Conservation (phyloP, 2,888 invertebrate species). For the Drosophila nigricruria region DNA sequence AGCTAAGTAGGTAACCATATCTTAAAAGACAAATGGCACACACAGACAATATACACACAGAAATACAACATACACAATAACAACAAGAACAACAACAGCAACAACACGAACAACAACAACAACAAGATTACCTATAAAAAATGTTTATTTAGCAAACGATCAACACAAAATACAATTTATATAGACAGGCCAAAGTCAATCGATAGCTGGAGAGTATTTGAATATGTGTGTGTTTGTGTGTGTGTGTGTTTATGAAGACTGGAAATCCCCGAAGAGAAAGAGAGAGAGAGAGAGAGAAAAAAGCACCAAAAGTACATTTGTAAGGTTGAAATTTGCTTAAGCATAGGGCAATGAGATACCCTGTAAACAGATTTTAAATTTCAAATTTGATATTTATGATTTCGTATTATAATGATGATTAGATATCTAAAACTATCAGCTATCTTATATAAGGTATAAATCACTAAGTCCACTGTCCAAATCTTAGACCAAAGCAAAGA, state of each 20-base stretch:
- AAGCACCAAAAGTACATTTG: slow-evolving; percentile 18
- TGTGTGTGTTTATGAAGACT: slow-evolving; percentile 52
- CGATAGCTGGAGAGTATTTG: slow-evolving; percentile 34
- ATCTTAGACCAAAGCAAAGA: no score
- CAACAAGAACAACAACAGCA: slow-evolving; percentile 14
- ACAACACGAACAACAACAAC: slow-evolving; percentile 20
- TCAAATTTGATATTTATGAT: neutral
- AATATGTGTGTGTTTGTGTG: slow-evolving; percentile 6
- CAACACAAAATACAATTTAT: slow-evolving; percentile 78
- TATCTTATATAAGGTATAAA: no score
- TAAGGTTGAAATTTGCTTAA: neutral
- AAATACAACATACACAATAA: slow-evolving; percentile 26
- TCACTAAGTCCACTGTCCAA: no score
- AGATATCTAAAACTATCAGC: no score
- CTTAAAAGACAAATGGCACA: slow-evolving; percentile 42
- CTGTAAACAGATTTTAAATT: neutral
- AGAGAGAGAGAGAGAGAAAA: slow-evolving; percentile 28
- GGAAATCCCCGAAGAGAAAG: slow-evolving; percentile 67
- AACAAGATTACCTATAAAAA: slow-evolving; percentile 48
- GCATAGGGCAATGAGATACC: slow-evolving; percentile 19
- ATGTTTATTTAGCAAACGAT: slow-evolving; percentile 79
- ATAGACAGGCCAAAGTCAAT: slow-evolving; percentile 79
- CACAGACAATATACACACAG: slow-evolving; percentile 16
- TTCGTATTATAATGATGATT: no score
- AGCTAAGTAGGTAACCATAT: slow-evolving; percentile 7